Conservation (phyloP, 1,140 invertebrate species). For the Eubasilissa regina region DNA sequence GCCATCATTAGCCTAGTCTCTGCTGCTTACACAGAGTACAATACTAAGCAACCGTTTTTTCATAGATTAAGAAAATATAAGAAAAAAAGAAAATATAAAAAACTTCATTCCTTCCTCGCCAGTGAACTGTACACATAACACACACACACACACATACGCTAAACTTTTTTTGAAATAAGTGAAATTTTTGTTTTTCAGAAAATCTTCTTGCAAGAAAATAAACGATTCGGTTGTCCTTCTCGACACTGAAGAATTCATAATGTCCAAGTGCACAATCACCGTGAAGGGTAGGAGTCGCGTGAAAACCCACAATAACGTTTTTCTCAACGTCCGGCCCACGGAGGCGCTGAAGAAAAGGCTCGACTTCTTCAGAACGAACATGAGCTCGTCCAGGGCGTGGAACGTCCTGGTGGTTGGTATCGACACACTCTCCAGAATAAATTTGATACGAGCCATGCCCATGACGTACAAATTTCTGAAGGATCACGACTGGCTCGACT, state of each 20-base stretch:
- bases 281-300: conserved; percentile 60
- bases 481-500: conserved; percentile 72
- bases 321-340: conserved; percentile 63
- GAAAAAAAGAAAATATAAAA: no score
- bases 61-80: no score
- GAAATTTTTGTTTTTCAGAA: conserved; percentile 56
- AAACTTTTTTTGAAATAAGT: no score
- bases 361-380: conserved; percentile 58
- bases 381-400: conserved; percentile 63
- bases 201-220: conserved; percentile 64
- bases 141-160: no score
- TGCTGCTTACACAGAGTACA: no score
- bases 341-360: conserved; percentile 48
- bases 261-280: conserved; percentile 68
- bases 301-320: conserved; percentile 65
- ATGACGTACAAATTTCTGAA: conserved; percentile 79
- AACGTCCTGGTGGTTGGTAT: conserved; percentile 85
- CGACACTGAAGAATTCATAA: conserved; percentile 69
- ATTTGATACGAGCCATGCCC: conserved; percentile 84
- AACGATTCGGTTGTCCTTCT: conserved; percentile 62
- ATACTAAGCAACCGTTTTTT: no score
- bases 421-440: conserved; percentile 86
- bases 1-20: no score
- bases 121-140: no score
- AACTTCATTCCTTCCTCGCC: no score